phyloP scores from a whole-genome alignment of 2,113 vertebrate species.

The Corythaeola cristata region DNA sequence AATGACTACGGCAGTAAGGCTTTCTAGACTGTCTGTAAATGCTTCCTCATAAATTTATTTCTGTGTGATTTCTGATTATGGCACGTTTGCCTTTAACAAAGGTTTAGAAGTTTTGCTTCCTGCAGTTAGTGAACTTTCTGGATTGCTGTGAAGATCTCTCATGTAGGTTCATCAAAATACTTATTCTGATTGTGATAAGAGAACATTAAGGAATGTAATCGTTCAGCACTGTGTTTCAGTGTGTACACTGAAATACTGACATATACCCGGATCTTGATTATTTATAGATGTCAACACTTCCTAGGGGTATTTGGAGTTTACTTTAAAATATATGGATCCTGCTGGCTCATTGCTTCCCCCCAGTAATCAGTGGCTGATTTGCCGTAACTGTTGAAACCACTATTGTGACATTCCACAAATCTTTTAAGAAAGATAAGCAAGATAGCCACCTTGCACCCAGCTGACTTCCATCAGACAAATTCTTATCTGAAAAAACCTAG shows the following conservation, averaged over 20 bases:
- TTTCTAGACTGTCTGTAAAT: not conserved
- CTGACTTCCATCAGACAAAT: not conserved
- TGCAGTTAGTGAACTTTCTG: not conserved
- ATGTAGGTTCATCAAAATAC: not conserved
- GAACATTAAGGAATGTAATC: not conserved
- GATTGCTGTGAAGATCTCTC: not conserved
- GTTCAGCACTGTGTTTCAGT: rapidly evolving
- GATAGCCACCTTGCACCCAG: not conserved
- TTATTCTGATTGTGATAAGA: not conserved
- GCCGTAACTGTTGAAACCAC: not conserved
- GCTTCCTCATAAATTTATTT: not conserved
- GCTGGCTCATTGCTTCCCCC: not conserved
- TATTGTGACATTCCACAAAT: not conserved
- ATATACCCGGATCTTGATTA: not conserved
- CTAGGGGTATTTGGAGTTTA: not conserved
- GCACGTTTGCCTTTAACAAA: not conserved
- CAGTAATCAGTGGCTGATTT: not conserved
- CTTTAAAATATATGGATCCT: not conserved
- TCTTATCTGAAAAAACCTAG: not conserved
- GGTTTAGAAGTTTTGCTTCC: not conserved
- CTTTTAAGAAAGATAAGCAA: not conserved
- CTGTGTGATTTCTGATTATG: not conserved
- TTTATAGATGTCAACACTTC: not conserved
- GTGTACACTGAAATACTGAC: not conserved
- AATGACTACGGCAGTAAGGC: not conserved